Evolutionary conservation across 2,888 invertebrate genomes (phyloP).

Genomic region (Agrochola circellaris): DNA sequence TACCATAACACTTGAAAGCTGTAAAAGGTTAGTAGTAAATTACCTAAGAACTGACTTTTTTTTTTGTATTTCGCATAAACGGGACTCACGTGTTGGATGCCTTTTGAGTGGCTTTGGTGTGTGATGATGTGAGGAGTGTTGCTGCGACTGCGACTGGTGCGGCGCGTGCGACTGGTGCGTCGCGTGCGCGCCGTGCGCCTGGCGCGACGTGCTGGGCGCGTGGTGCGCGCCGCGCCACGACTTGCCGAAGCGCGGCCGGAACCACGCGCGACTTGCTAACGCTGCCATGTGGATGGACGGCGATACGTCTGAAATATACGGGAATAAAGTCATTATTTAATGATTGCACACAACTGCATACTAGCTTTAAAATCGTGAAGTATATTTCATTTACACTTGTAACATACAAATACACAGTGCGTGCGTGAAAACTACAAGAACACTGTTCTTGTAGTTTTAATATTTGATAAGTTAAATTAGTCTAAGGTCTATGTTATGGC

Average conservation of each 20-base stretch:
- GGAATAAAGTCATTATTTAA: background rate
- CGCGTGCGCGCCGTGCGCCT: conserved; percentile 25
- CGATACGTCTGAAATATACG: conserved; percentile 90
- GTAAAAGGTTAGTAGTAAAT: background rate
- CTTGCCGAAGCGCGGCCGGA: conserved; percentile 92
- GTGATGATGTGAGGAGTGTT: conserved; percentile 25
- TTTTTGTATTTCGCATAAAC: no score
- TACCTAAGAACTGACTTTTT: no score
- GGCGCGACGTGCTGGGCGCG: conserved; percentile 36
- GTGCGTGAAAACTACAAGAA: no score
- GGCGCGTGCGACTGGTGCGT: conserved; percentile 89
- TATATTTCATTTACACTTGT: background rate
- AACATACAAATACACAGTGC: background rate
- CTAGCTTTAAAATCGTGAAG: background rate
- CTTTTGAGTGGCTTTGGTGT: conserved; percentile 53
- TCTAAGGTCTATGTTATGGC: background rate
- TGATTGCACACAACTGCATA: background rate
- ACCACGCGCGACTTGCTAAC: conserved; percentile 94
- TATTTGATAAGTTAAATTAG: background rate
- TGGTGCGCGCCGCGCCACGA: conserved; percentile 56
- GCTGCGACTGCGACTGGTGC: conserved; percentile 70
- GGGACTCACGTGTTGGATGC: conserved; percentile 72
- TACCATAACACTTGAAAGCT: background rate
- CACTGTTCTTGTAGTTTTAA: background rate
- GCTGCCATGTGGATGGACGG: conserved; percentile 93